Conservation (phyloP, 2,888 invertebrate species). For the Rhingia rostrata region DNA sequence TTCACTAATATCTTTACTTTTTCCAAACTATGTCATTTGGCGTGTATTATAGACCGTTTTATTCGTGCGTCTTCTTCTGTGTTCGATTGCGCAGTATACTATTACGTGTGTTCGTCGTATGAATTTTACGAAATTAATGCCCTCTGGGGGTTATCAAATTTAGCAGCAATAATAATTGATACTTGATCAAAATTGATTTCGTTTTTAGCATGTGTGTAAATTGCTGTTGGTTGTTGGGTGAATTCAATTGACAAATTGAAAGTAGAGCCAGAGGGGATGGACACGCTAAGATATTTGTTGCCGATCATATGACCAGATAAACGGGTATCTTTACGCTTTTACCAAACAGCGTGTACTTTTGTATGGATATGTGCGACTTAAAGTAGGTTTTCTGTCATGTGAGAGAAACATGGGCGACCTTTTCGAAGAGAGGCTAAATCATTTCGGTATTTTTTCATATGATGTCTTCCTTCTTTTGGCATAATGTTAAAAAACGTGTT, state of each 20-base stretch:
- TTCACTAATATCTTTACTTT: too few species aligned
- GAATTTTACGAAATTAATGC: constrained; percentile 25
- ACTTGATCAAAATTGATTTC: constrained; percentile 42
- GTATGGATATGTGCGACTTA: too few species aligned
- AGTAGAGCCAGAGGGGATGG: background rate
- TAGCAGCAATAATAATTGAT: constrained; percentile 41
- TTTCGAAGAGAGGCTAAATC: too few species aligned
- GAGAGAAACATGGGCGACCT: too few species aligned
- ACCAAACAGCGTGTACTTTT: background rate
- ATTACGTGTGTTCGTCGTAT: background rate
- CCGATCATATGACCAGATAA: background rate
- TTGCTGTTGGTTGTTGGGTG: background rate
- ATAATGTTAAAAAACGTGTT: too few species aligned
- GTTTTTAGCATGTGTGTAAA: background rate
- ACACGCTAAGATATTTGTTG: background rate
- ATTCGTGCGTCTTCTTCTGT: background rate
- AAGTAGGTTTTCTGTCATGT: too few species aligned
- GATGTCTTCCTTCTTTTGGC: too few species aligned
- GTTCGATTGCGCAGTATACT: background rate
- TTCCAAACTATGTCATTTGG: too few species aligned
- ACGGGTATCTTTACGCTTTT: background rate
- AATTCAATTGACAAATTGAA: constrained; percentile 26
- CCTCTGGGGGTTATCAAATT: constrained; percentile 19
- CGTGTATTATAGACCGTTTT: too few species aligned
- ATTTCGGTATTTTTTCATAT: too few species aligned